Base-by-base conservation (phyloP, 2,888 invertebrate genomes). In the Isoperla grammatica region DNA sequence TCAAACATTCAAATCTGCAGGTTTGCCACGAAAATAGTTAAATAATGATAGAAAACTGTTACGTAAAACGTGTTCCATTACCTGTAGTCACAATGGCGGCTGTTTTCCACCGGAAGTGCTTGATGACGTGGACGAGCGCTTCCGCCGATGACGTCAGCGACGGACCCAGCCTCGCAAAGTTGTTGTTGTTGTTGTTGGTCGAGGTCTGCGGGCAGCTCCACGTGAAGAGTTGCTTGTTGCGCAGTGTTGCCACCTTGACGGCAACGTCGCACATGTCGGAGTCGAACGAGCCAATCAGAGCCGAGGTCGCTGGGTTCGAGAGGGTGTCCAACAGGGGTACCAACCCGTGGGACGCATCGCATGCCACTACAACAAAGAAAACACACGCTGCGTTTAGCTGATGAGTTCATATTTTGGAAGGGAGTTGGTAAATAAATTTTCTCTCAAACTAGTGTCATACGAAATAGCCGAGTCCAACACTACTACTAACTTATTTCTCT, bases 51-150 rank as follows among this genome's bases (percentile, higher is more conserved):
- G n/a, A n/a, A n/a, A n/a, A n/a, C n/a, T n/a, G n/a, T n/a, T n/a
- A n/a, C n/a, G n/a, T n/a, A n/a, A n/a, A n/a, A n/a, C n/a, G n/a
- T n/a, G n/a, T n/a, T n/a, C n/a, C n/a, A n/a, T 76, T 71, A 81
- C 81, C 78, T 66, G 76, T 75, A 45, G 79, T 75, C 64, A 81
- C 74, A 61, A 81, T 73, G 42, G 78, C 77, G 42, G 78, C 75
- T 17, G 78, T 77, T 71, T 76, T 80, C 80, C 81, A 81, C 64
- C 75, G 75, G 71, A 81, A 77, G 62, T 76, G 76, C 62, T 72
- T 70, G 64, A 79, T 58, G 48, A 63, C 15, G 35, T 59, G 58
- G 8, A 76, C 72, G 60, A 80, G 73, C 22, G 77, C 78, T 50
- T 72, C 72, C 11, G 79, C 77, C 65, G 78, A 73, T 56, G 76